Base-by-base conservation (phyloP, 2,888 invertebrate genomes). In the Ptychoptera contaminata region DNA sequence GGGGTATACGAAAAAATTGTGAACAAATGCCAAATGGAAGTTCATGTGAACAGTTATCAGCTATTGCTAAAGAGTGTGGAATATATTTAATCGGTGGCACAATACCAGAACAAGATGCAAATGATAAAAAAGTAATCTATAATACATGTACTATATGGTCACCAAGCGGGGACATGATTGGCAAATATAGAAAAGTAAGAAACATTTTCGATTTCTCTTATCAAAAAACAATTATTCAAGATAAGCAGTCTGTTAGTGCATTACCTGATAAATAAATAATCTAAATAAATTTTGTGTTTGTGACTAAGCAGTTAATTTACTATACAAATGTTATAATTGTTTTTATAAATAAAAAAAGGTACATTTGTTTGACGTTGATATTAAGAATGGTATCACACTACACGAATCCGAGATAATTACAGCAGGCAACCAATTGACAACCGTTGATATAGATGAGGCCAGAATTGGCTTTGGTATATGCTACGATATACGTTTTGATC, bases 331-430 rank as follows among this genome's bases (percentile, higher is more conserved):
- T 23, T 23, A 23, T n/a, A 40, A 34, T 44, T 45, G 23, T 1
- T 8, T 16, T 44, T 44, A 15, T n/a, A 7, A 11, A n/a, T 12
- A 8, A 3, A 37, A 43, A 34, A 61, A 84, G 83, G 73, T 93
- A 61, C 96, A 96, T 65, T 71, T 96, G 40, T 96, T 96, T 65
- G 94, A 97, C 65, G 93, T 97, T 54, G 86, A 94, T 61, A 83
- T 97, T 43, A 91, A 92, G 42, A 85, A 82, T 37, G 83, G 86
- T 58, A 85, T 94, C n/a, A 80, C 78, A 1, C 94, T 96, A 60
- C 83, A 85, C 56, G 96, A 96, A 62, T 94, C 93, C 0, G 85
- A 90, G 46, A 79, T 79, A 0, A 65, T 96, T 2, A 73, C 75
- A 15, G 70, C 86, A 1, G 96, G 94, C 0, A 70, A 80, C 56